These are phyloP conservation scores for Pseudanteris insignis DNA, from an alignment of 2,888 invertebrate species.

Conservation along the genomic window DNA sequence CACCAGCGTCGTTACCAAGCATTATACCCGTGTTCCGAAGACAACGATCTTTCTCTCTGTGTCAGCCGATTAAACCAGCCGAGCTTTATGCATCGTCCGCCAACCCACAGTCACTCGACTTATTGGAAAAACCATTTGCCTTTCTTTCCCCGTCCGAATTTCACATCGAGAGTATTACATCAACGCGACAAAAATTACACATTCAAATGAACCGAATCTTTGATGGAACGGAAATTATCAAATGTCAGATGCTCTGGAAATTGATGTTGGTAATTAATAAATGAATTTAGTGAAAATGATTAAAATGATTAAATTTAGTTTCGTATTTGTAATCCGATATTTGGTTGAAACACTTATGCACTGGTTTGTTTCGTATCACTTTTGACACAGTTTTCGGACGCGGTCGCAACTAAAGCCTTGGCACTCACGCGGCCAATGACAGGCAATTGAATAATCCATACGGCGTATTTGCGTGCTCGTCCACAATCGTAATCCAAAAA, in stretches of 20 bases:
- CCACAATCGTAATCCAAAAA: conserved; percentile 18
- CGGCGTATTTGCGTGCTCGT: no score
- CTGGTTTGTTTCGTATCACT: conserved; percentile 6
- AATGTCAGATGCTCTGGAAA: no score
- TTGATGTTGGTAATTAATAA: no score
- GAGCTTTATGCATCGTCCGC: conserved; percentile 33
- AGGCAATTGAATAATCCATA: conserved; percentile 22
- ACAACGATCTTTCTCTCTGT: conserved; percentile 43
- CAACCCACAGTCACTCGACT: conserved; percentile 36
- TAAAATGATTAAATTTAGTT: not conserved
- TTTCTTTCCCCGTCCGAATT: conserved; percentile 29
- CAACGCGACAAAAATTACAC: not conserved
- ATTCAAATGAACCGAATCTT: no score
- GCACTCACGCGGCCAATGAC: conserved; percentile 21
- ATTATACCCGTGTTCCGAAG: conserved; percentile 38
- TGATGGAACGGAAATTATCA: no score
- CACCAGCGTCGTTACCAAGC: conserved; percentile 41
- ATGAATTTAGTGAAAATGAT: no score
- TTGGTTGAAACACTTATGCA: no score
- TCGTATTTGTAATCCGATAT: not conserved
- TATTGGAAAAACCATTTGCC: no score
- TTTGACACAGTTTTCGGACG: conserved; percentile 22
- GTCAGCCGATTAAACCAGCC: conserved; percentile 32
- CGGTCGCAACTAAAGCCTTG: conserved; percentile 6
- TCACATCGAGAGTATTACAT: conserved; percentile 7